These are phyloP conservation scores for Takifugu bimaculatus DNA, from an alignment of 2,113 vertebrate genomes.

Conservation along the genomic window DNA sequence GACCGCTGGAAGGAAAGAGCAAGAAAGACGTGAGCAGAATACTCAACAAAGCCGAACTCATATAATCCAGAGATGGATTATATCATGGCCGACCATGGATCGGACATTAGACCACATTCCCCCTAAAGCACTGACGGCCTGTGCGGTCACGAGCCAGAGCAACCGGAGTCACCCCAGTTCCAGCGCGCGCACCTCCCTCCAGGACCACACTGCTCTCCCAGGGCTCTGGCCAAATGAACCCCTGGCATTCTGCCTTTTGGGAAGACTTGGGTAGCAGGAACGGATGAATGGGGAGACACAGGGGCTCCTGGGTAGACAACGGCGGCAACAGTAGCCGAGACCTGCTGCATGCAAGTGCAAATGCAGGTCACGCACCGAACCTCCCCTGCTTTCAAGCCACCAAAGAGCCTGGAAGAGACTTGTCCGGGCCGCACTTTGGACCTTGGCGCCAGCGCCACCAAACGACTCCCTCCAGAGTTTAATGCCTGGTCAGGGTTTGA, in stretches of 20 bases:
- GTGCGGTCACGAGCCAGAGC: slow-evolving; percentile 70
- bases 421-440: slow-evolving; percentile 69
- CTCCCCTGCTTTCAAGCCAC: slow-evolving; percentile 74
- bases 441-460: slow-evolving; percentile 69
- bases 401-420: slow-evolving; percentile 73
- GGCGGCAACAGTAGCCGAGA: slow-evolving; percentile 72
- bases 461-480: slow-evolving; percentile 64
- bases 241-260: slow-evolving; percentile 68
- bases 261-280: slow-evolving; percentile 60
- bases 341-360: slow-evolving; percentile 75
- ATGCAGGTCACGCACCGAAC: slow-evolving; percentile 77
- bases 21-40: not conserved
- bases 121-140: slow-evolving; percentile 64
- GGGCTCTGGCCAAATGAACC: slow-evolving; percentile 55
- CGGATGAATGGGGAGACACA: slow-evolving; percentile 67
- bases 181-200: slow-evolving; percentile 43
- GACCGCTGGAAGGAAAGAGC: slow-evolving; percentile 75
- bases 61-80: too few relatives aligned
- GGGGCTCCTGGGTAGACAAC: slow-evolving; percentile 65
- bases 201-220: slow-evolving; percentile 52
- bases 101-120: slow-evolving; percentile 60
- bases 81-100: slow-evolving; percentile 25
- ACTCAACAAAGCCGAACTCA: not conserved
- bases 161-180: slow-evolving; percentile 57
- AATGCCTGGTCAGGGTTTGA: slow-evolving; percentile 67